phyloP scores from a whole-genome alignment of 2,888 invertebrate genomes.

The Galerucella pusilla region DNA sequence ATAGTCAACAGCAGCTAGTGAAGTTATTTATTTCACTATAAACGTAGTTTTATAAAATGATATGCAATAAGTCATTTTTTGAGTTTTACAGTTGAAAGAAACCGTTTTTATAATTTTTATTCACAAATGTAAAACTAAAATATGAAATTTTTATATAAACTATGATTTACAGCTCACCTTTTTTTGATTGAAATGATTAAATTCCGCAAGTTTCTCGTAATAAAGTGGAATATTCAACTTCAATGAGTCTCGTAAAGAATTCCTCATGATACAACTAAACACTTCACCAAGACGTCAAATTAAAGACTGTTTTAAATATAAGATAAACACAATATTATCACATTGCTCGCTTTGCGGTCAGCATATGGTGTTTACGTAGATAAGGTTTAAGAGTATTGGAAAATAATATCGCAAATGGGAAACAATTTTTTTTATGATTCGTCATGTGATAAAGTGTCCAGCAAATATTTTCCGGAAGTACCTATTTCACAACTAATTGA shows the following conservation, averaged over 20 bases:
- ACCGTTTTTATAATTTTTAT: no score
- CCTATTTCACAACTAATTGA: background rate
- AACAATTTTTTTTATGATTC: slow-evolving; percentile 1
- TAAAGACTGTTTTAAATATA: background rate
- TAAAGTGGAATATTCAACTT: slow-evolving; percentile 8
- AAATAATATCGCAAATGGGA: slow-evolving; percentile 15
- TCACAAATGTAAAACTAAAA: no score
- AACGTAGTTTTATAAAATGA: no score
- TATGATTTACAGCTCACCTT: slow-evolving; percentile 7
- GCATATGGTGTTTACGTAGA: background rate
- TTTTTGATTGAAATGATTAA: background rate
- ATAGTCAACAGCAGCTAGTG: no score
- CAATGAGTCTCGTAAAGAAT: slow-evolving; percentile 22
- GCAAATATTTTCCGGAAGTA: background rate
- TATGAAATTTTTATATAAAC: background rate
- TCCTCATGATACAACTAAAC: slow-evolving; percentile 12
- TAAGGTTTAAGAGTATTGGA: slow-evolving; percentile 8
- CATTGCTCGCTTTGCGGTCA: background rate
- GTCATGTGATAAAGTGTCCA: background rate
- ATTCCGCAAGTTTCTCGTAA: slow-evolving; percentile 16
- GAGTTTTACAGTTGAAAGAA: no score
- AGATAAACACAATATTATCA: slow-evolving; percentile 9
- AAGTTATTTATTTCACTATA: no score
- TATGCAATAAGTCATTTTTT: no score
- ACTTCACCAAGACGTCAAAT: background rate